Percentiles rank a stretch among this genome's conserved stretches.
Evolutionary conservation across 2,113 vertebrate species (phyloP).

Genomic region (Pterophyllum scalare): DNA sequence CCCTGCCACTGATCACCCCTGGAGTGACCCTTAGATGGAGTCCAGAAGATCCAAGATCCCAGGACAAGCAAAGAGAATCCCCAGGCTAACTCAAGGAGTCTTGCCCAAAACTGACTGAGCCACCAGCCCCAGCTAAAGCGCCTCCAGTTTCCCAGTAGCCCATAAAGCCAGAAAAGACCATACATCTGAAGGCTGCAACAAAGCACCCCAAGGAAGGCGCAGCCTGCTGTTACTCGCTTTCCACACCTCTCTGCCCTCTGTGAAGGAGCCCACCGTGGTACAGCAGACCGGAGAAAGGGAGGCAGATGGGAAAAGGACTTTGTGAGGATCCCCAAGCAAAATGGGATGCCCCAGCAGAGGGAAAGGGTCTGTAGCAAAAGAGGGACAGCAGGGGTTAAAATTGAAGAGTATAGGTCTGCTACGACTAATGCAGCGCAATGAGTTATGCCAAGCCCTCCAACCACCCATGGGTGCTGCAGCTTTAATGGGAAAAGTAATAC

Average conservation of each 20-base stretch:
- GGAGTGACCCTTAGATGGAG: slow-evolving; percentile 28
- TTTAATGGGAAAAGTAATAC: slow-evolving; percentile 73
- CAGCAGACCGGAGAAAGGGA: slow-evolving; percentile 39
- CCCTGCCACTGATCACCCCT: slow-evolving; percentile 23
- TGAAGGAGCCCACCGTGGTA: slow-evolving; percentile 55
- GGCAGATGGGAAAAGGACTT: slow-evolving; percentile 78
- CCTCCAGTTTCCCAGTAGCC: slow-evolving; percentile 79
- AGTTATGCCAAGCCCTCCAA: slow-evolving; percentile 69
- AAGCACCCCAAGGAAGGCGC: slow-evolving; percentile 80
- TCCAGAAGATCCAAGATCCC: slow-evolving; percentile 79
- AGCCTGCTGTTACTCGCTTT: slow-evolving; percentile 64
- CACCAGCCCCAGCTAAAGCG: slow-evolving; percentile 88
- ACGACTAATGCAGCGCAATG: slow-evolving; percentile 75
- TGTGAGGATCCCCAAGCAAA: slow-evolving; percentile 81
- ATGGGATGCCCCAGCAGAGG: slow-evolving; percentile 79
- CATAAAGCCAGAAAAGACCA: slow-evolving; percentile 88
- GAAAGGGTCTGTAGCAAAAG: slow-evolving; percentile 85
- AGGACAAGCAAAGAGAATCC: slow-evolving; percentile 80
- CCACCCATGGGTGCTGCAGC: slow-evolving; percentile 75
- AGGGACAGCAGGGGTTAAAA: slow-evolving; percentile 68
- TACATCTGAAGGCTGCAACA: slow-evolving; percentile 87
- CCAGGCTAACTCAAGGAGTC: slow-evolving; percentile 85
- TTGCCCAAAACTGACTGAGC: slow-evolving; percentile 88
- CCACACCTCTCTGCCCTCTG: slow-evolving; percentile 42
- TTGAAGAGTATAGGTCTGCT: slow-evolving; percentile 81